These are phyloP conservation scores for Panulirus ornatus DNA, from an alignment of 1,140 invertebrate genomes.

Conservation along the genomic window DNA sequence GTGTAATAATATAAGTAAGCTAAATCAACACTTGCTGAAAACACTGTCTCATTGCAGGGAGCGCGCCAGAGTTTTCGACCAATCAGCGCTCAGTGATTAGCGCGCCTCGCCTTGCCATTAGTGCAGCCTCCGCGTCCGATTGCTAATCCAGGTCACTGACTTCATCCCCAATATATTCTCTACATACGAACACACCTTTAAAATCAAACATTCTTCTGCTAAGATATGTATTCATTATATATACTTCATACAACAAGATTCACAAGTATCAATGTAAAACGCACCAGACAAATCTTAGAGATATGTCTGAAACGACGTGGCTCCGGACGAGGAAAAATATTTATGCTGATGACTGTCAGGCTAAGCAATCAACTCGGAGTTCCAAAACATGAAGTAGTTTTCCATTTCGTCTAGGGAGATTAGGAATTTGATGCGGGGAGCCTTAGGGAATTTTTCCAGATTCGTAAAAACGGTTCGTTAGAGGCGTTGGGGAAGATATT, in stretches of 20 bases:
- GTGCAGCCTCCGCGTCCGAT: conserved; percentile 73
- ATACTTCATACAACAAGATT: background rate
- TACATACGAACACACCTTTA: background rate
- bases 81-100: conserved; percentile 75
- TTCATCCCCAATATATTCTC: conserved; percentile 18
- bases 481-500: conserved; percentile 65
- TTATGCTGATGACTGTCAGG: conserved; percentile 74
- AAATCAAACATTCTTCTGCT: background rate
- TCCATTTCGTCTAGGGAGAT: conserved; percentile 73
- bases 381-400: conserved; percentile 75
- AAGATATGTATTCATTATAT: background rate
- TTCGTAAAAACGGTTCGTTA: conserved; percentile 72
- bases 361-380: conserved; percentile 69
- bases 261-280: background rate
- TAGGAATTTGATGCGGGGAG: conserved; percentile 73
- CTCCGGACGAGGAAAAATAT: conserved; percentile 65
- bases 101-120: conserved; percentile 74
- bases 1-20: conserved; percentile 52
- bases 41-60: conserved; percentile 74
- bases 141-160: conserved; percentile 45
- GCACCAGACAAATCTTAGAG: background rate
- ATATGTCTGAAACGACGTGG: background rate
- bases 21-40: conserved; percentile 66
- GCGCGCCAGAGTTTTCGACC: conserved; percentile 71
- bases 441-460: conserved; percentile 43